These are phyloP conservation scores for Synchiropus splendidus DNA, from an alignment of 2,113 vertebrate species.

Conservation along the genomic window DNA sequence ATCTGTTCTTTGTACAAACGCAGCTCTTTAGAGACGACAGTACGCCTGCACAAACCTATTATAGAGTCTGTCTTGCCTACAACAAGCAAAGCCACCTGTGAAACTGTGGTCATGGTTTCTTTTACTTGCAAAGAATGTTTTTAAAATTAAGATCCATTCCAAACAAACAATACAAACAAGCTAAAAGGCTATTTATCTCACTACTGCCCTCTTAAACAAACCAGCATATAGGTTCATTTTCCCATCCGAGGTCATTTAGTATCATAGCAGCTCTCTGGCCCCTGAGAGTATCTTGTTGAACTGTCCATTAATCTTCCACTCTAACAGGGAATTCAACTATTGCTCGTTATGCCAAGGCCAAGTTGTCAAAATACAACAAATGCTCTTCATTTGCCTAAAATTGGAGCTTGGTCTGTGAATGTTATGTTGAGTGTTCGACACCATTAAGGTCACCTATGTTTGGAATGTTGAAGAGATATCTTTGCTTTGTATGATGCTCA, in stretches of 20 bases:
- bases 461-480: slow-evolving; percentile 10
- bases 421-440: slow-evolving; percentile 8
- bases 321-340: slow-evolving; percentile 12
- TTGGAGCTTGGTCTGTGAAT: slow-evolving; percentile 11
- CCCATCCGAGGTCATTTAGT: slow-evolving; percentile 38
- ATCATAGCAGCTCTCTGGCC: slow-evolving; percentile 15
- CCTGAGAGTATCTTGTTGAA: slow-evolving; percentile 26
- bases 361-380: slow-evolving; percentile 22
- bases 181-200: slow-evolving; percentile 24
- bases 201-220: slow-evolving; percentile 11
- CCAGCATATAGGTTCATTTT: slow-evolving; percentile 25
- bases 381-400: slow-evolving; percentile 2
- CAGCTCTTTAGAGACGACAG: too few species aligned
- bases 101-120: slow-evolving; percentile 6
- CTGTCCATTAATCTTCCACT: slow-evolving; percentile 36
- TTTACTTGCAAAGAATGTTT: slow-evolving; percentile 18
- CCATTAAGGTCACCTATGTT: slow-evolving; percentile 10
- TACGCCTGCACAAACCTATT: too few species aligned
- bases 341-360: slow-evolving; percentile 19
- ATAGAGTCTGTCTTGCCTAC: not conserved
- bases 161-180: slow-evolving; percentile 2
- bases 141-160: not conserved
- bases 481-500: too few species aligned
- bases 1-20: too few species aligned
- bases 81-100: slow-evolving; percentile 17